Conservation (phyloP, 2,113 vertebrate genomes). For the Rhombomys opimus region DNA sequence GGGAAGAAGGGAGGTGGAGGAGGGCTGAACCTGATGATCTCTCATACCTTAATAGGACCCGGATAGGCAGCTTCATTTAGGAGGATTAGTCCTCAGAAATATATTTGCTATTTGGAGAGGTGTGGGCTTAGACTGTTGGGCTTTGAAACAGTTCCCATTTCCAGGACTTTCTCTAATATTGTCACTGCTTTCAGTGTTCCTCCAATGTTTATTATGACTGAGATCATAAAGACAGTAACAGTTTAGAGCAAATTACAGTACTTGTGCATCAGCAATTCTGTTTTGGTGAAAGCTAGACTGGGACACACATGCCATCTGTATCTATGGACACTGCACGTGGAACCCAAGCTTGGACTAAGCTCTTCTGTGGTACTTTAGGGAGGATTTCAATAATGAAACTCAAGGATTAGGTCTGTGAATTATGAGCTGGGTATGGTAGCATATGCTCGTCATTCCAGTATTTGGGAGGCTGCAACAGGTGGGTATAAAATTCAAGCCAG, state of each 20-base stretch:
- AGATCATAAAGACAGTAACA: background rate
- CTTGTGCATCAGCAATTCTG: background rate
- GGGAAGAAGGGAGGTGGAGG: background rate
- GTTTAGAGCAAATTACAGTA: background rate
- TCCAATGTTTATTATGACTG: background rate
- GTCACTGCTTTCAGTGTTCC: background rate
- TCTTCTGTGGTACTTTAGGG: background rate
- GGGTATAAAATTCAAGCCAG: background rate
- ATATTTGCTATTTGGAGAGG: background rate
- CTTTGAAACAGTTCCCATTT: background rate
- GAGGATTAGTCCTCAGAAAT: background rate
- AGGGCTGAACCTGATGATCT: background rate
- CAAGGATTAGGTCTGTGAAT: background rate
- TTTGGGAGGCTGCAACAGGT: background rate
- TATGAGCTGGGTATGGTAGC: background rate
- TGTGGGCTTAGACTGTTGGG: background rate
- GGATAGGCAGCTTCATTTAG: background rate
- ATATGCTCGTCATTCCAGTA: too few relatives aligned
- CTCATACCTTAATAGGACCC: background rate
- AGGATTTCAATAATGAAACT: background rate
- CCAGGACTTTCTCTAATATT: background rate
- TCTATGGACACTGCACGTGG: background rate
- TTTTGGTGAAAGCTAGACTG: background rate
- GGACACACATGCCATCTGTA: background rate
- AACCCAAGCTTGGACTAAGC: background rate